Evolutionary conservation across 2,797 vertebrate species (phyloP).

Genomic region (Alfaro cultratus): DNA sequence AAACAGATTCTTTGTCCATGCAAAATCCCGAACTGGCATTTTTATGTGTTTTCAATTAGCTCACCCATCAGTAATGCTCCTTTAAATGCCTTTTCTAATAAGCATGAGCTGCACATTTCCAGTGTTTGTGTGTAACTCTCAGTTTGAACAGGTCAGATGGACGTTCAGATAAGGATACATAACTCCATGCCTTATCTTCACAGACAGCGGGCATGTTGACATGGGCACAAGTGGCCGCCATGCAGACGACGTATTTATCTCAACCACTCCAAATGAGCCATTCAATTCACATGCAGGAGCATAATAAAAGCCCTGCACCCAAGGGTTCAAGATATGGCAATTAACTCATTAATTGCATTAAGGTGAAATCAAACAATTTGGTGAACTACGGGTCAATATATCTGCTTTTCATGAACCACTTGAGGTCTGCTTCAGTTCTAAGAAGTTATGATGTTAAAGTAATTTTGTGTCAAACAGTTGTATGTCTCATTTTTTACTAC

Average conservation of each 20-base stretch:
- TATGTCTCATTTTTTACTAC: background rate
- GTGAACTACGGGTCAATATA: conserved; percentile 6
- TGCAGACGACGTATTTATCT: conserved; percentile 78
- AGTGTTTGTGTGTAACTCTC: conserved; percentile 41
- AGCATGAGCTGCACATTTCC: conserved; percentile 37
- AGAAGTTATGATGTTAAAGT: background rate
- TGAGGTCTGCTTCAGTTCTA: background rate
- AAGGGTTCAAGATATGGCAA: conserved; percentile 18
- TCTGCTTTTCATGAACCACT: conserved; percentile 2
- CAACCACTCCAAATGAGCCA: conserved; percentile 76
- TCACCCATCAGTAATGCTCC: conserved; percentile 1
- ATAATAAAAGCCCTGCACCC: conserved; percentile 27
- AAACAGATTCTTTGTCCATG: background rate
- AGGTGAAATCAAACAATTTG: background rate
- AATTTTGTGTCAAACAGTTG: background rate
- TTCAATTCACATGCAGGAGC: conserved; percentile 57
- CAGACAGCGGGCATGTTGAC: conserved; percentile 70
- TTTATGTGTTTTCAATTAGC: background rate
- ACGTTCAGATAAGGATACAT: conserved; percentile 63
- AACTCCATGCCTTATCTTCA: conserved; percentile 73
- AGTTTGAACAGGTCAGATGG: conserved; percentile 44
- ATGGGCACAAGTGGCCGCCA: conserved; percentile 66
- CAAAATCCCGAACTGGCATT: conserved; percentile 3
- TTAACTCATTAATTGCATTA: conserved; percentile 20
- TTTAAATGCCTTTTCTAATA: conserved; percentile 6